A percentile compares a stretch with the other conserved stretches of the same genome.
Conservation (phyloP, 1,140 invertebrate species). For the Papilio dardanus region DNA sequence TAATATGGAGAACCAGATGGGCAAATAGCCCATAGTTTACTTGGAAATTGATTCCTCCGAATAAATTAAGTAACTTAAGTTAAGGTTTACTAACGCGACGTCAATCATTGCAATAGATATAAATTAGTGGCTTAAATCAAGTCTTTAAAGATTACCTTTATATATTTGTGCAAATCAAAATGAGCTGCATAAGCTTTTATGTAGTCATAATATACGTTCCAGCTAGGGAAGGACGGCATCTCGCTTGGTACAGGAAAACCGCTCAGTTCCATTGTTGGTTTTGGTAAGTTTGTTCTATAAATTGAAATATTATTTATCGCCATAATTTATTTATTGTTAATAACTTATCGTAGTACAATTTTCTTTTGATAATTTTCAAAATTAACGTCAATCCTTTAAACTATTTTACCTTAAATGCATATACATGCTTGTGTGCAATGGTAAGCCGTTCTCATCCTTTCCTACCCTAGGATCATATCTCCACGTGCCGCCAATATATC, state of each 20-base stretch:
- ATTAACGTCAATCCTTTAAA: background rate
- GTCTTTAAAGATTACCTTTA: slow-evolving; percentile 56
- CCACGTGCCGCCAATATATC: slow-evolving; percentile 85
- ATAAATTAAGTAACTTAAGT: too few species aligned
- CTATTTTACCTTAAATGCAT: slow-evolving; percentile 66
- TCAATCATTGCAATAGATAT: too few species aligned
- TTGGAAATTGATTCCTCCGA: too few species aligned
- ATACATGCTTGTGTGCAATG: slow-evolving; percentile 87
- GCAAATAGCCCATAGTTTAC: background rate
- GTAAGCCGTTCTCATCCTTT: slow-evolving; percentile 81
- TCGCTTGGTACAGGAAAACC: slow-evolving; percentile 64
- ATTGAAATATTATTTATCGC: background rate
- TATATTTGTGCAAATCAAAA: slow-evolving; percentile 64
- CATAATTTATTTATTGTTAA: too few species aligned
- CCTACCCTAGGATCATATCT: slow-evolving; percentile 84
- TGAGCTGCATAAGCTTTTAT: slow-evolving; percentile 62
- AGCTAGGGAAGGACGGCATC: slow-evolving; percentile 60
- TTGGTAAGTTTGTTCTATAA: slow-evolving; percentile 72
- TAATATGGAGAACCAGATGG: slow-evolving; percentile 11
- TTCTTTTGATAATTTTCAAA: too few species aligned
- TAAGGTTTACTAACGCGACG: too few species aligned
- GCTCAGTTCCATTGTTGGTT: slow-evolving; percentile 69
- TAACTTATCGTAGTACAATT: too few species aligned
- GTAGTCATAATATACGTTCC: slow-evolving; percentile 66
- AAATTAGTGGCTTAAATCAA: too few species aligned